Evolutionary conservation across 2,113 vertebrate species (phyloP), one percentile per base, ranked within the genome.

Genomic region (Vombatus ursinus): DNA sequence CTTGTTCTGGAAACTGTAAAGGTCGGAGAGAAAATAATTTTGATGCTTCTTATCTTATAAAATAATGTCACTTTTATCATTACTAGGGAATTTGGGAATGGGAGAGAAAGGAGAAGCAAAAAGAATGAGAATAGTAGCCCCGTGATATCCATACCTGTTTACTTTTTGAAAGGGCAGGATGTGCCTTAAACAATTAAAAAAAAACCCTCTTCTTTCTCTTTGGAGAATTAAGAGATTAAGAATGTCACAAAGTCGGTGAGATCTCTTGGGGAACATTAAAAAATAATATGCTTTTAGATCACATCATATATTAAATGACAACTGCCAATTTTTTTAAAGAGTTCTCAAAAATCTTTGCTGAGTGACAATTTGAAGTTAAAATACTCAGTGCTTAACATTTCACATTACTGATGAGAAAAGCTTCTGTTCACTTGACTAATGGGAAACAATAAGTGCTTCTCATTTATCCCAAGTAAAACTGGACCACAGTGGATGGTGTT

Each of bases 241-340:
- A 98, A 98, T 99, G 98, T 99, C 98, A 99, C 94, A 98, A 98
- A 98, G 97, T 97, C 98, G 97, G 96, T 97, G 97, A 99, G 98
- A 99, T 98, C 98, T 98, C 98, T 98, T 98, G 98, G 97, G 98
- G 98, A 98, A 98, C 98, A 98, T 98, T 98, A 97, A 98, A 98
- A 98, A 99, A 99, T 98, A 99, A 99, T 98, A 98, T 98, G 97
- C 98, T 98, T 98, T 98, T 98, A 98, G 98, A 98, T 98, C 98
- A 98, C 97, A 97, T 93, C 52, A 94, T 98, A 98, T 98, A 97
- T 98, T 98, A 99, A 98, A 98, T 98, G 98, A 98, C 98, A 99
- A 98, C 98, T 97, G 98, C 97, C 98, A 98, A 98, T 99, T 98
- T 98, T 98, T 98, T 94, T 97, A 98, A 98, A 96, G 96, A 98